phyloP scores from a whole-genome alignment of 2,113 vertebrate genomes.

The Tonatia bakeri region DNA sequence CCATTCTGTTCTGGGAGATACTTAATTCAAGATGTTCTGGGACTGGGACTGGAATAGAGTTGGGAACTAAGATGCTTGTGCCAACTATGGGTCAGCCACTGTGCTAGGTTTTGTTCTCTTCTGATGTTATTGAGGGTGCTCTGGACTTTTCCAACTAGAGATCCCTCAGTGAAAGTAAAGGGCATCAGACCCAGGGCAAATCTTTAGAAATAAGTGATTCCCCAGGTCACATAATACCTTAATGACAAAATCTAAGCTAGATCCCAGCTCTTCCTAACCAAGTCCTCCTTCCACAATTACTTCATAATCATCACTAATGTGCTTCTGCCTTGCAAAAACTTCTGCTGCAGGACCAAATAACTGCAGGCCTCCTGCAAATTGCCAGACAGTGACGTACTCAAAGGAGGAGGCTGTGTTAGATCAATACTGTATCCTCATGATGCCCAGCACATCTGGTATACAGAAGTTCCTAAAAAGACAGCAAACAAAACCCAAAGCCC shows the following conservation, averaged over 20 bases:
- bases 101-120: background rate
- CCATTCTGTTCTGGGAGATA: background rate
- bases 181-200: background rate
- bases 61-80: background rate
- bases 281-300: background rate
- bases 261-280: background rate
- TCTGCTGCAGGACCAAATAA: background rate
- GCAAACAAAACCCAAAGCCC: background rate
- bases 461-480: background rate
- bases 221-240: background rate
- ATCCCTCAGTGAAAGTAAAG: background rate
- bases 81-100: background rate
- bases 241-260: conserved; percentile 3
- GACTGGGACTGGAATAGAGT: background rate
- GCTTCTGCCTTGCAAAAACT: background rate
- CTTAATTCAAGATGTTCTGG: background rate
- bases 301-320: background rate
- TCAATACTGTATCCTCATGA: background rate
- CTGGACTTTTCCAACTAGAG: background rate
- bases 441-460: background rate
- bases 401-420: background rate
- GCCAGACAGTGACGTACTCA: background rate
- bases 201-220: background rate
- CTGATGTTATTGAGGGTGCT: background rate
- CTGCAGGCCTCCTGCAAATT: background rate